Conservation (phyloP, 2,888 invertebrate genomes). For the Pteria penguin region DNA sequence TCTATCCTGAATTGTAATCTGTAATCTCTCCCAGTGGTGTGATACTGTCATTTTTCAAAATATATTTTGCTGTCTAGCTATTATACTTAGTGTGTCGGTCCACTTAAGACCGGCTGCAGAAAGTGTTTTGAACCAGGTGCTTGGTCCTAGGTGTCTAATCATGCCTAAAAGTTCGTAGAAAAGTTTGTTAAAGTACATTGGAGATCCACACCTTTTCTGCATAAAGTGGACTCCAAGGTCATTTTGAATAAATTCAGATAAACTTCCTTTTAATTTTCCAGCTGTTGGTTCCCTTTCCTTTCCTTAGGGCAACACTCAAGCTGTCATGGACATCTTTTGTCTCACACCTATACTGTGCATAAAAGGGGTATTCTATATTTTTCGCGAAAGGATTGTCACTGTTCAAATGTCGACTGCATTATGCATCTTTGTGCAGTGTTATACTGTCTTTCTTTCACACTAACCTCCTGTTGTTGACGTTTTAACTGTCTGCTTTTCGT, state of each 20-base stretch:
- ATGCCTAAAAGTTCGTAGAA: constrained; percentile 57
- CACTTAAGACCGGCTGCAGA: constrained; percentile 62
- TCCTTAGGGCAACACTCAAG: constrained; percentile 39
- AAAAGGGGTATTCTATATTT: constrained; percentile 43
- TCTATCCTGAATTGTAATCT: constrained; percentile 58
- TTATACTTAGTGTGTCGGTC: constrained; percentile 54
- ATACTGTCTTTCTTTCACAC: too few relatives aligned
- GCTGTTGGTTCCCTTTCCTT: constrained; percentile 39
- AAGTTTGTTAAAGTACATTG: constrained; percentile 53
- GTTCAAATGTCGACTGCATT: constrained; percentile 35
- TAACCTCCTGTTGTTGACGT: too few relatives aligned
- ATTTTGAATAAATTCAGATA: constrained; percentile 29
- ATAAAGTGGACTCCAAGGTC: constrained; percentile 49
- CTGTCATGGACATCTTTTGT: constrained; percentile 34
- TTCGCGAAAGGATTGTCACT: constrained; percentile 28
- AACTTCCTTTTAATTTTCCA: constrained; percentile 35
- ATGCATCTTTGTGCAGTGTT: too few relatives aligned
- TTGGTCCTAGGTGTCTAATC: constrained; percentile 61
- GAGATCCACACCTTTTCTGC: constrained; percentile 51
- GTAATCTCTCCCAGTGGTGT: constrained; percentile 49
- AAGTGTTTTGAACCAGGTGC: constrained; percentile 60
- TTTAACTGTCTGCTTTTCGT: too few relatives aligned
- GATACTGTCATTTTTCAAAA: constrained; percentile 21
- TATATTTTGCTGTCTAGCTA: constrained; percentile 46
- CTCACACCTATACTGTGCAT: constrained; percentile 42